Evolutionary conservation across 2,888 invertebrate genomes (phyloP), one percentile per base, ranked within the genome.

Genomic region (Platycheirus rosarum): DNA sequence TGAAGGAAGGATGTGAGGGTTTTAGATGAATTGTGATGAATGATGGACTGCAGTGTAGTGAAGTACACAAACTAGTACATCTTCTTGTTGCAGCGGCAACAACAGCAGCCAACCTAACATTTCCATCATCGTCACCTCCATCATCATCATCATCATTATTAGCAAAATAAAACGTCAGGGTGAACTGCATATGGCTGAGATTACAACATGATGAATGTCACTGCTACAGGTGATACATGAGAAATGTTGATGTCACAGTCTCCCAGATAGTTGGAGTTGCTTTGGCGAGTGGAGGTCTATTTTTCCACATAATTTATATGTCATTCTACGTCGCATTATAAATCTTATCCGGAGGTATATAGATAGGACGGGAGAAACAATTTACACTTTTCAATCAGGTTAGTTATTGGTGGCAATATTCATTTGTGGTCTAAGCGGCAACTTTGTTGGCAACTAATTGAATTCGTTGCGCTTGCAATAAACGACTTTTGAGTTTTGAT

Each of bases 1-100:
- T 37, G 66, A 63, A 84, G 86, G 87, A 86, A 86, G 87, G 89
- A 88, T 87, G 88, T 87, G 89, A 87, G 87, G 87, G 86, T 88
- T 88, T 88, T 87, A 88, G 89, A 86, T 86, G 85, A 86, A 86
- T 79, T 84, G 77, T 85, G 86, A 86, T 85, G 85, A 85, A 86
- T 86, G 86, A 86, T 86, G 85, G 65, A 84, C 84, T 69, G 78
- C 84, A 84, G 55, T 60, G 44, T 46, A 48, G 40, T 55, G 42
- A 85, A 87, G 63, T 46, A 40, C 18, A 60, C n/a, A 55, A 8
- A 26, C 14, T 32, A 51, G 5, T 57, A 46, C 48, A 63, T 65
- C 71, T 65, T 23, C 66, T 66, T 87, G 87, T 86, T 76, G 49
- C 53, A 46, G 40, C 18, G 32, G 7, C 29, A 8, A 1, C 29